phyloP scores from a whole-genome alignment of 2,888 invertebrate genomes.

The Pammene aurita region DNA sequence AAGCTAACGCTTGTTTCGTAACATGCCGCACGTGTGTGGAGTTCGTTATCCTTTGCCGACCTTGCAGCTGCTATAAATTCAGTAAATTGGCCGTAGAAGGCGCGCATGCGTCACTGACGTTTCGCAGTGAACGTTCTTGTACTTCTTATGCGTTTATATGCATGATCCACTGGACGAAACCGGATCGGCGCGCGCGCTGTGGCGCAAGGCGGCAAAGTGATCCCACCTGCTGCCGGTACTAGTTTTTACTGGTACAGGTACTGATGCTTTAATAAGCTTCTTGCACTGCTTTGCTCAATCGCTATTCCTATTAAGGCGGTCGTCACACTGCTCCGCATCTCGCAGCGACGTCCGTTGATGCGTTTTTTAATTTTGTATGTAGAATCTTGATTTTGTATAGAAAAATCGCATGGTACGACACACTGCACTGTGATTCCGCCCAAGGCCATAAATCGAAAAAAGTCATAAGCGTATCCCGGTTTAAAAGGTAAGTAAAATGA shows the following conservation, averaged over 20 bases:
- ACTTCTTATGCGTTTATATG: slow-evolving; percentile 44
- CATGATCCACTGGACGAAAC: slow-evolving; percentile 59
- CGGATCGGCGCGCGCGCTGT: slow-evolving; percentile 61
- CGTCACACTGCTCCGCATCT: too few relatives aligned
- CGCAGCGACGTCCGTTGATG: too few relatives aligned
- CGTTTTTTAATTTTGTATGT: too few relatives aligned
- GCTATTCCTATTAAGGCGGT: slow-evolving; percentile 22
- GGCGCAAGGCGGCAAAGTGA: slow-evolving; percentile 60
- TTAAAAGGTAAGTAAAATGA: too few relatives aligned
- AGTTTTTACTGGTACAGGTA: slow-evolving; percentile 68
- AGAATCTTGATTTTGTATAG: too few relatives aligned
- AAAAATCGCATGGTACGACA: too few relatives aligned
- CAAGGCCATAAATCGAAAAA: too few relatives aligned
- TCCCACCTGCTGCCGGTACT: slow-evolving; percentile 68
- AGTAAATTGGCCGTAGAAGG: slow-evolving; percentile 74
- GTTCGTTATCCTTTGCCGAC: slow-evolving; percentile 79
- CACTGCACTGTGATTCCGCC: too few relatives aligned
- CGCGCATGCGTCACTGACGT: slow-evolving; percentile 71
- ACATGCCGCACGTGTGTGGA: slow-evolving; percentile 53
- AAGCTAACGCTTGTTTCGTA: slow-evolving; percentile 63
- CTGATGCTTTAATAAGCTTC: slow-evolving; percentile 48
- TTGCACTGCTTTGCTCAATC: slow-evolving; percentile 39
- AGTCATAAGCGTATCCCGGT: too few relatives aligned
- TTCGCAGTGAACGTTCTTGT: slow-evolving; percentile 54
- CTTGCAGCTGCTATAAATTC: slow-evolving; percentile 79